Conservation (phyloP, 2,888 invertebrate species). For the Drosophila mettleri region DNA sequence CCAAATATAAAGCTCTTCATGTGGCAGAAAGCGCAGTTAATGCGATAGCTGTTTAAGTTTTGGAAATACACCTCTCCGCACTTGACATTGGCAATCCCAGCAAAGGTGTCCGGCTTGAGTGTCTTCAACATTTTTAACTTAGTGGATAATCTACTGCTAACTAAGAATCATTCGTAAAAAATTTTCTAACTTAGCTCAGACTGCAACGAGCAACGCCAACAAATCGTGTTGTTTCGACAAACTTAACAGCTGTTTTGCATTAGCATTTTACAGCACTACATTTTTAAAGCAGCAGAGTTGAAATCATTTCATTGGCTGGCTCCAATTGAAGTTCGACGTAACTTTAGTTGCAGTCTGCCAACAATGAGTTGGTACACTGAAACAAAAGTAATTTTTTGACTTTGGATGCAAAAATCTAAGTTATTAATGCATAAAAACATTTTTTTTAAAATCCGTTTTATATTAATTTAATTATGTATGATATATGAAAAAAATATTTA, state of each 20-base stretch:
- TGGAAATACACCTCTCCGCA: constrained; percentile 82
- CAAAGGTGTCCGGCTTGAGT: constrained; percentile 62
- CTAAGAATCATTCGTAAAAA: constrained; percentile 40
- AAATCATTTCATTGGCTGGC: neutral
- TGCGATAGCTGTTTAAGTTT: constrained; percentile 69
- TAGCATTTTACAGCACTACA: constrained; percentile 41
- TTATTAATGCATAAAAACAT: too few relatives aligned
- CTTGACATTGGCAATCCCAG: constrained; percentile 66
- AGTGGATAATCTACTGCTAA: constrained; percentile 17
- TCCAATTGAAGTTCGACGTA: neutral
- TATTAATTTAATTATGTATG: too few relatives aligned
- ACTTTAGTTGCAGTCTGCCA: too few relatives aligned
- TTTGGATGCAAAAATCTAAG: too few relatives aligned
- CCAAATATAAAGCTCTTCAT: constrained; percentile 77
- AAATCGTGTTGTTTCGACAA: constrained; percentile 30
- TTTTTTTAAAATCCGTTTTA: too few relatives aligned
- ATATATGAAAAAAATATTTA: too few relatives aligned
- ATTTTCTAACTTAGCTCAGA: constrained; percentile 9
- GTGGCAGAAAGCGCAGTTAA: constrained; percentile 74
- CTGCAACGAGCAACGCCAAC: constrained; percentile 46
- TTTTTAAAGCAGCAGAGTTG: neutral
- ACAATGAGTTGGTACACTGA: too few relatives aligned
- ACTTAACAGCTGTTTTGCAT: constrained; percentile 50
- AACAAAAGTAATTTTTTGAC: too few relatives aligned
- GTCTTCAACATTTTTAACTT: constrained; percentile 60